Conservation (phyloP, 2,888 invertebrate genomes). For the Tiphia femorata region DNA sequence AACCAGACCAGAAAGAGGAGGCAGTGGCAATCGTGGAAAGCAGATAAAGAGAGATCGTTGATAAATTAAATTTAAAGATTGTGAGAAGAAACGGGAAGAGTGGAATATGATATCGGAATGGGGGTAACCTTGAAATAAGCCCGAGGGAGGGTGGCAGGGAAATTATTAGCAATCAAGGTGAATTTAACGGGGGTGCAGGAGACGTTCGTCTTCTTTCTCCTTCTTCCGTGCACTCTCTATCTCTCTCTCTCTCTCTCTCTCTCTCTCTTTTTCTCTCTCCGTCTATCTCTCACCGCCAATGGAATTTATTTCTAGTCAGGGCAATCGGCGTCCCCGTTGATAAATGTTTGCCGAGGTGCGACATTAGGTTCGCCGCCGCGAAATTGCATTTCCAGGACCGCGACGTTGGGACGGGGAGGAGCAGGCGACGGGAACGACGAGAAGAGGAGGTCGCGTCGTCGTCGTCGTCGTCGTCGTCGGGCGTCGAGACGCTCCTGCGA, state of each 20-base stretch:
- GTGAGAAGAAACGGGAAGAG: no score
- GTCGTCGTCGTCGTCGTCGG: no score
- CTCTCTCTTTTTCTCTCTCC: no score
- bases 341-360: constrained; percentile 38
- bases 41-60: no score
- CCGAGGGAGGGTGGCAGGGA: constrained; percentile 17
- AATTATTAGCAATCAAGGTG: constrained; percentile 50
- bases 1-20: constrained; percentile 14
- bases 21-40: no score
- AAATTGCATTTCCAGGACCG: constrained; percentile 37
- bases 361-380: constrained; percentile 27
- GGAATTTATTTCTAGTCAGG: constrained; percentile 37
- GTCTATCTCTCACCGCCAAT: constrained; percentile 23
- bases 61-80: no score
- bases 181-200: constrained; percentile 28
- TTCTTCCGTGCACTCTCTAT: no score
- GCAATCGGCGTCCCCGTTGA: constrained; percentile 33
- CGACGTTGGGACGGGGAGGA: neutral
- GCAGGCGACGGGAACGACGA: neutral
- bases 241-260: no score
- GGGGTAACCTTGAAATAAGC: no score
- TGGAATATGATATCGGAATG: no score
- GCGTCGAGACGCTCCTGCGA: neutral
- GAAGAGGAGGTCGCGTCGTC: neutral
- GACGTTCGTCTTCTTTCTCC: no score